phyloP scores from a whole-genome alignment of 2,797 vertebrate genomes.

The Sebastes goodei region DNA sequence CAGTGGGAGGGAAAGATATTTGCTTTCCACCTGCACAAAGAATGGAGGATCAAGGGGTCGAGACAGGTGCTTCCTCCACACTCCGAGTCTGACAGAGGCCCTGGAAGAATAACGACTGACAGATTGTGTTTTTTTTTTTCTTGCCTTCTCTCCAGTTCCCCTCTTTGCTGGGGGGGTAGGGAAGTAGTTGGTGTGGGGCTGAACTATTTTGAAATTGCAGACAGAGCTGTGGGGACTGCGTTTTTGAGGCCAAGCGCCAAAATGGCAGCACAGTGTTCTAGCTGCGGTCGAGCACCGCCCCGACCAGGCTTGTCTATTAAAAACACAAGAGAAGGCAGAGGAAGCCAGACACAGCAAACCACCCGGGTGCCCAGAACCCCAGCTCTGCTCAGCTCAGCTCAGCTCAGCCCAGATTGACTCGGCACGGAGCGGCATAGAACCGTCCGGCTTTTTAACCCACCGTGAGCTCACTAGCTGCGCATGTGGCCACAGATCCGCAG shows the following conservation, averaged over 20 bases:
- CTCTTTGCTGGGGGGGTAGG: constrained; percentile 62
- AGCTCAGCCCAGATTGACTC: constrained; percentile 62
- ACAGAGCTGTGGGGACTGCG: constrained; percentile 70
- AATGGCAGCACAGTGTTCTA: constrained; percentile 78
- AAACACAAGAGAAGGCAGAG: constrained; percentile 77
- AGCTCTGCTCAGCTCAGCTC: constrained; percentile 26
- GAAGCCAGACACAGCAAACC: constrained; percentile 82
- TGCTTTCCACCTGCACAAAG: constrained; percentile 70
- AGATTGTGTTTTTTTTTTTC: constrained; percentile 34
- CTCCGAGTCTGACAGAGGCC: constrained; percentile 37
- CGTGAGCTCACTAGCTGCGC: constrained; percentile 51
- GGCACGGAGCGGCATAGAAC: constrained; percentile 7
- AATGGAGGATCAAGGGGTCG: constrained; percentile 52
- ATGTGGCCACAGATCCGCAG: constrained; percentile 45
- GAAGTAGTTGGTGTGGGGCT: constrained; percentile 50
- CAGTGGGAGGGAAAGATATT: constrained; percentile 45
- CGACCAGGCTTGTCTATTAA: constrained; percentile 81
- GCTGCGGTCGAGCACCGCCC: constrained; percentile 84
- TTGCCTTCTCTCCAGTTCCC: constrained; percentile 28
- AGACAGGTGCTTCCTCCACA: constrained; percentile 77
- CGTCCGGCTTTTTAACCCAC: constrained; percentile 37
- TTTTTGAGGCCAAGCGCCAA: constrained; percentile 75
- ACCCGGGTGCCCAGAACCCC: constrained; percentile 63
- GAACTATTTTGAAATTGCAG: constrained; percentile 78
- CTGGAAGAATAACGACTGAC: constrained; percentile 54